These are phyloP conservation scores for Cheilosia vernalis DNA, from an alignment of 2,888 invertebrate species.

Conservation along the genomic window DNA sequence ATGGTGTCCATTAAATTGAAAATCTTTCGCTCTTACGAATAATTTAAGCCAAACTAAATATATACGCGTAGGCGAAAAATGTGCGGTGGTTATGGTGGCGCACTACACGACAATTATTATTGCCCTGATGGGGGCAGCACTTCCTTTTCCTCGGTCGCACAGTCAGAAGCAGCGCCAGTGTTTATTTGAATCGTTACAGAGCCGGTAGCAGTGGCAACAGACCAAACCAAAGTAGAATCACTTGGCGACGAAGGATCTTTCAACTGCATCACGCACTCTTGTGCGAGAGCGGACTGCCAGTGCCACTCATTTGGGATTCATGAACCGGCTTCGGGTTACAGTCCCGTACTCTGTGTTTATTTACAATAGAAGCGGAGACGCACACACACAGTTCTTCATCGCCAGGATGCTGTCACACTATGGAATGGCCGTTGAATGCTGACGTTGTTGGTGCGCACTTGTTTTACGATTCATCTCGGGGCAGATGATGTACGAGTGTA, in stretches of 20 bases:
- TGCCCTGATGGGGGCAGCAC: slow-evolving; percentile 11
- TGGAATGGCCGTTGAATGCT: slow-evolving; percentile 44
- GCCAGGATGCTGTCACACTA: slow-evolving; percentile 72
- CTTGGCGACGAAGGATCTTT: slow-evolving; percentile 71
- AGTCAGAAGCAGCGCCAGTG: slow-evolving; percentile 62
- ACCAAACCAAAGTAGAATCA: slow-evolving; percentile 53
- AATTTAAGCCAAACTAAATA: background rate
- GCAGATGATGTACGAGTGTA: slow-evolving; percentile 11
- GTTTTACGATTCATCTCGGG: slow-evolving; percentile 53
- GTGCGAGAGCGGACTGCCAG: slow-evolving; percentile 39
- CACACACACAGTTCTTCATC: slow-evolving; percentile 54
- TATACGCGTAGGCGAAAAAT: slow-evolving; percentile 7
- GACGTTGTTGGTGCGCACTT: slow-evolving; percentile 30
- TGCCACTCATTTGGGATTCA: slow-evolving; percentile 48
- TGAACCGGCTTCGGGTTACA: slow-evolving; percentile 68
- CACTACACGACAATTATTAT: slow-evolving; percentile 44
- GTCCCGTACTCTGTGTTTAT: slow-evolving; percentile 54
- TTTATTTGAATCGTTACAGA: slow-evolving; percentile 58
- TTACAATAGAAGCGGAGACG: slow-evolving; percentile 68
- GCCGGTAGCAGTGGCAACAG: slow-evolving; percentile 31
- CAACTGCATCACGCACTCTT: slow-evolving; percentile 39
- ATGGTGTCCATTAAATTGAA: slow-evolving; percentile 7
- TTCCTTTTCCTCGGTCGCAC: slow-evolving; percentile 33
- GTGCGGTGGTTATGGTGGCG: slow-evolving; percentile 42
- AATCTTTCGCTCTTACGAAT: slow-evolving; percentile 4